Conservation (phyloP, 2,113 vertebrate genomes). For the Turdus rufiventris region DNA sequence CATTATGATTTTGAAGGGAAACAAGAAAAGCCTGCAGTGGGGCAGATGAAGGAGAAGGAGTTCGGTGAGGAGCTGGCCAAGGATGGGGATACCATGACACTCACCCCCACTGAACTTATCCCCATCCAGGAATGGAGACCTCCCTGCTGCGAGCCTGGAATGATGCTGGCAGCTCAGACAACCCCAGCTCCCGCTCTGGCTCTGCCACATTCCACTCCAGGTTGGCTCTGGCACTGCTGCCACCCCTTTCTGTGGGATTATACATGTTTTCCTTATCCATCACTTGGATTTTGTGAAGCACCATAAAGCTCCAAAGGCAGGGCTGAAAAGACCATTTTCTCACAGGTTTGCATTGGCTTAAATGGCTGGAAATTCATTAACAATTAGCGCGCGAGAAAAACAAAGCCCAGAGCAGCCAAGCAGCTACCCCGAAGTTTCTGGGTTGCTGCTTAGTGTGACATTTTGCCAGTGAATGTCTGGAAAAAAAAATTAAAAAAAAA, state of each 20-base stretch:
- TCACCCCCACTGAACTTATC: not conserved
- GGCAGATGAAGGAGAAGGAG: not conserved
- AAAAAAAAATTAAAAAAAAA: constrained; percentile 1
- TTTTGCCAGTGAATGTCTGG: constrained; percentile 65
- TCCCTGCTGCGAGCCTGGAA: not conserved
- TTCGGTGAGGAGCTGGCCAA: not conserved
- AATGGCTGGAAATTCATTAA: constrained; percentile 44
- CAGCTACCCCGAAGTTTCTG: constrained; percentile 53
- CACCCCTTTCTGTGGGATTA: fast-evolving
- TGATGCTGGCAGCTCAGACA: not conserved
- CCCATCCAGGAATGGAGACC: not conserved
- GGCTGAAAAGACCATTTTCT: not conserved
- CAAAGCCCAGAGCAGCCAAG: constrained; percentile 52
- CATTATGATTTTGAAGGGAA: not conserved
- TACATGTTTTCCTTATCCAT: not conserved
- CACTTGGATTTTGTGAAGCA: fast-evolving
- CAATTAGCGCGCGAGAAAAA: constrained; percentile 27
- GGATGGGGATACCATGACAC: fast-evolving
- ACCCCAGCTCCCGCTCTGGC: fast-evolving
- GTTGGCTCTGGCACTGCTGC: not conserved
- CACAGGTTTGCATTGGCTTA: constrained; percentile 32
- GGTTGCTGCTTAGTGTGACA: constrained; percentile 59
- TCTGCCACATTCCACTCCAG: not conserved
- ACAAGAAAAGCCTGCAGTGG: not conserved
- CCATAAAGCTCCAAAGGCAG: not conserved